Evolutionary conservation across 2,797 vertebrate species (phyloP).

Genomic region (Hybognathus amarus): DNA sequence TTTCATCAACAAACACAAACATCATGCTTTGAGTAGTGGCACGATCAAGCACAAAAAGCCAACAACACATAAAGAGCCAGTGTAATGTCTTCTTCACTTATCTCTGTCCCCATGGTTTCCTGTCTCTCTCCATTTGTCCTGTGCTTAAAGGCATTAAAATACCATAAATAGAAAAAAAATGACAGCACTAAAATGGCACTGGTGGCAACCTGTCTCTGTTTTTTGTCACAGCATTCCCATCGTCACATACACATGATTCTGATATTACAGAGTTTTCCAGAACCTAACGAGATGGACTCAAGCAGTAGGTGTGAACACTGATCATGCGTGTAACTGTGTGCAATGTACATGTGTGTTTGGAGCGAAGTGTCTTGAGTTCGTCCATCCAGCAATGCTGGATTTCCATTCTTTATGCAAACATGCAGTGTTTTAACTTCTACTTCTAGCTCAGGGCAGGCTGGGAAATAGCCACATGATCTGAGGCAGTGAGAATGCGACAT

Average conservation of each 20-base stretch:
- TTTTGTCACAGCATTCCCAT: background rate
- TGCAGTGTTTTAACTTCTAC: background rate
- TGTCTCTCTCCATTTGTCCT: conserved; percentile 4
- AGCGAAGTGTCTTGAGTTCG: background rate
- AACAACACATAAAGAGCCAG: background rate
- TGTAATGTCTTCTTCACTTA: conserved; percentile 6
- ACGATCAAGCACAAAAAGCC: background rate
- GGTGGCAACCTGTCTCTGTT: background rate
- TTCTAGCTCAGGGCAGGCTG: conserved; percentile 16
- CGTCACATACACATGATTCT: background rate
- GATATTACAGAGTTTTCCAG: background rate
- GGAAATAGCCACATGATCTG: conserved; percentile 2
- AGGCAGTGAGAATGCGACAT: background rate
- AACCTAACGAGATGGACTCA: background rate
- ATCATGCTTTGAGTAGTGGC: background rate
- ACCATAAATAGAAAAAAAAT: conserved; percentile 11
- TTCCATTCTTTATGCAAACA: background rate
- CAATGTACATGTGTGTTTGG: background rate
- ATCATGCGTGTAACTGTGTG: background rate
- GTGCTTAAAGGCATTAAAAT: conserved; percentile 34
- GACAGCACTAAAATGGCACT: background rate
- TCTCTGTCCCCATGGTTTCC: conserved; percentile 3
- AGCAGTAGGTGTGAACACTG: background rate
- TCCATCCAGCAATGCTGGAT: background rate
- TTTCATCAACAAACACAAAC: background rate